Evolutionary conservation across 2,888 invertebrate genomes (phyloP).

Genomic region (Drosophila putrida): DNA sequence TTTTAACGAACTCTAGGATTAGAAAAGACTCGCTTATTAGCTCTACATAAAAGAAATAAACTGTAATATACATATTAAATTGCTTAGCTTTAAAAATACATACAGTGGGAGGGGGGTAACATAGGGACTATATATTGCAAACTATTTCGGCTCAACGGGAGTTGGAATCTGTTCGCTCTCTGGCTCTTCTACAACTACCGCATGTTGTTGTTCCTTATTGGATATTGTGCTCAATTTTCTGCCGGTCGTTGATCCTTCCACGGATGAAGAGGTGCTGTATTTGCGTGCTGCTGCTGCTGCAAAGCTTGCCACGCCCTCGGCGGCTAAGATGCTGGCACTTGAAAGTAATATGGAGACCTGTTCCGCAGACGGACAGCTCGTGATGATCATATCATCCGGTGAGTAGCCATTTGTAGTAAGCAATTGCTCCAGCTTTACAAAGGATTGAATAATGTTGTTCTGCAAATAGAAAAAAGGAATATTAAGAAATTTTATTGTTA

Average conservation of each 20-base stretch:
- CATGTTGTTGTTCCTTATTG: constrained; percentile 53
- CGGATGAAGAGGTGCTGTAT: constrained; percentile 77
- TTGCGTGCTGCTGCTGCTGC: constrained; percentile 79
- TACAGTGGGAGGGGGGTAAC: constrained; percentile 28
- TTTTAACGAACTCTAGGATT: neutral
- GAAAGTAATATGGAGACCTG: constrained; percentile 96
- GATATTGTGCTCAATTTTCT: constrained; percentile 65
- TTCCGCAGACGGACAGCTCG: constrained; percentile 96
- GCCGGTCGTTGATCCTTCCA: constrained; percentile 38
- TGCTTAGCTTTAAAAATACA: constrained; percentile 66
- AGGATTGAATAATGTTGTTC: constrained; percentile 95
- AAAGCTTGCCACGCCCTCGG: constrained; percentile 81
- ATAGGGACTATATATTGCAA: constrained; percentile 54
- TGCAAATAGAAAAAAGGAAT: constrained; percentile 77
- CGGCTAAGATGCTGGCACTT: constrained; percentile 90
- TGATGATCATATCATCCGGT: constrained; percentile 92
- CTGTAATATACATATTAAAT: constrained; percentile 65
- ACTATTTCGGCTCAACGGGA: constrained; percentile 37
- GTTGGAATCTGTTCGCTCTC: constrained; percentile 14
- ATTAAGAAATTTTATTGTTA: too few species aligned
- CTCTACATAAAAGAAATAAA: constrained; percentile 59
- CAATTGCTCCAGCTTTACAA: constrained; percentile 93
- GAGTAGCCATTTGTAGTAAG: constrained; percentile 91
- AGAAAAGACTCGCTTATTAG: constrained; percentile 37
- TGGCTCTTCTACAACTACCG: constrained; percentile 41